Conservation (phyloP, 1,140 invertebrate species). For the Drosophila biarmipes region DNA sequence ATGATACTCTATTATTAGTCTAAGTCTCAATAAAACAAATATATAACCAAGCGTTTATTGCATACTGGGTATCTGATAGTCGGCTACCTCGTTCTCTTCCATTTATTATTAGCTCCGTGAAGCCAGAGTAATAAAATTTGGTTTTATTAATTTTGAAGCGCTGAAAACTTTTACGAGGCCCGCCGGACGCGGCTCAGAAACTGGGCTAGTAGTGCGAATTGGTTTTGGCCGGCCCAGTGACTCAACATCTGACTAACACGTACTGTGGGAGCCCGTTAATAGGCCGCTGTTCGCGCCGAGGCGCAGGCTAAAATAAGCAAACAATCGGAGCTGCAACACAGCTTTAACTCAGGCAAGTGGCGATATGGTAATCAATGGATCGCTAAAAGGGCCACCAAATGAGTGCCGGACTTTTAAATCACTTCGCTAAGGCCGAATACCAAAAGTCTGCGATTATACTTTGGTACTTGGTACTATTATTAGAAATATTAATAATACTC, state of each 20-base stretch:
- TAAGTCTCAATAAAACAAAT: not conserved
- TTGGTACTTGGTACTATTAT: not conserved
- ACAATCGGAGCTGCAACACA: slow-evolving; percentile 25
- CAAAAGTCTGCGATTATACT: not conserved
- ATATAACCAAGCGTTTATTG: no score
- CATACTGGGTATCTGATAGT: not conserved
- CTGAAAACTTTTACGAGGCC: slow-evolving; percentile 75
- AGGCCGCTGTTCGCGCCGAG: not conserved
- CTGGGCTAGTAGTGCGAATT: slow-evolving; percentile 71
- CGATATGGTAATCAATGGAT: slow-evolving; percentile 1
- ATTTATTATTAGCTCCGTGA: slow-evolving; percentile 16
- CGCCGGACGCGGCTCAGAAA: slow-evolving; percentile 42
- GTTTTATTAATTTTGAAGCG: slow-evolving; percentile 79
- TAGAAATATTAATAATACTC: not conserved
- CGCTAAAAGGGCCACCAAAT: slow-evolving; percentile 5
- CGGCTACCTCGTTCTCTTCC: not conserved
- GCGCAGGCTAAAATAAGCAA: slow-evolving; percentile 2
- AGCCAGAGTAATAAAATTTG: slow-evolving; percentile 55
- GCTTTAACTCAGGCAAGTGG: slow-evolving; percentile 9
- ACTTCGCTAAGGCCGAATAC: not conserved
- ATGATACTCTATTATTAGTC: not conserved
- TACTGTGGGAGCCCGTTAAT: slow-evolving; percentile 1
- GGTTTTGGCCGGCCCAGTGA: slow-evolving; percentile 5
- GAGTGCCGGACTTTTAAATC: not conserved
- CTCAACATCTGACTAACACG: slow-evolving; percentile 26